Evolutionary conservation across 2,888 invertebrate genomes (phyloP), one percentile per base, ranked within the genome.

Genomic region (Dasypolia templi): DNA sequence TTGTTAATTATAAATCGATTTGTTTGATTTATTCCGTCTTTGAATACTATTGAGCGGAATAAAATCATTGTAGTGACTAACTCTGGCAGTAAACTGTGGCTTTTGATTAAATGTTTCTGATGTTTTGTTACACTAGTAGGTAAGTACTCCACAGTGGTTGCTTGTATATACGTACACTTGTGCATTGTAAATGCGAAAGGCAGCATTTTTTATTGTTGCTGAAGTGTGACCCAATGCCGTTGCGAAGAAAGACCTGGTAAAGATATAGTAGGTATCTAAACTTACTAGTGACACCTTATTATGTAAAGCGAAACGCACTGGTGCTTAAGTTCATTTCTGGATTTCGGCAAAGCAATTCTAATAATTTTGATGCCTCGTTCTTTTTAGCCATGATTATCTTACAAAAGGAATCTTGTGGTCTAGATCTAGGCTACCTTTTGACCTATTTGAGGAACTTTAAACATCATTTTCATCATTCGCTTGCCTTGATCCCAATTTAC

Each of bases 1-100:
- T 79, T 81, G 84, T 83, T 83, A 83, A 81, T 81, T 83, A 79
- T 83, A 66, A 79, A 73, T 72, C 81, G 81, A 81, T 83, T 72
- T 73, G 69, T 69, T 73, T 83, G 79, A 81, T 81, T 79, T 72
- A 83, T 72, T 83, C 32, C 6, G 29, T 69, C 79, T 59, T 58
- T 79, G 22, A 53, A 79, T 72, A 66, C 62, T n/a, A 64, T 1
- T 66, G 70, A 53, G 26, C 17, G 69, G 49, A 73, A 73, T 79
- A 53, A 66, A 73, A 69, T 69, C 65, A 65, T 66, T 73, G 58
- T 72, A 58, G 29, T 7, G 67, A 32, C 49, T 83, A 62, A 79
- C 55, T 61, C 22, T 12, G 32, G 53, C 29, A 22, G 53, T 81
- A 55, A 64, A 68, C 35, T 44, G 82, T 44, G 39, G 63, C 39